Conservation (phyloP, 2,888 invertebrate genomes). For the Xanthorhoe spadicearia region DNA sequence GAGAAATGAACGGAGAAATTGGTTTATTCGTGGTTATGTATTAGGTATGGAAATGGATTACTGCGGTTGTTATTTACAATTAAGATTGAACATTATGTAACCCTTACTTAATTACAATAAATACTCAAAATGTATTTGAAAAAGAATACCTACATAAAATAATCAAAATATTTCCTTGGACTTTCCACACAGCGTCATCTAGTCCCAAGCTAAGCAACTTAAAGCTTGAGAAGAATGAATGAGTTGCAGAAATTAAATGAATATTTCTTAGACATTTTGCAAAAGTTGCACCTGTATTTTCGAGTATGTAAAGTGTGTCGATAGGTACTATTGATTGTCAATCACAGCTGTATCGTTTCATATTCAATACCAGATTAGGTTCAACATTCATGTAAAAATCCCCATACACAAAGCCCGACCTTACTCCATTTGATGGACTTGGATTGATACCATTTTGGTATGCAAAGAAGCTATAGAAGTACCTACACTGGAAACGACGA, state of each 20-base stretch:
- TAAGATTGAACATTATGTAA: no score
- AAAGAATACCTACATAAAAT: no score
- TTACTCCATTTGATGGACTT: slow-evolving; percentile 30
- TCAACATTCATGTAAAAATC: slow-evolving; percentile 29
- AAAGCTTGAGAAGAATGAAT: neutral
- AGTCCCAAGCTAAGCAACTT: no score
- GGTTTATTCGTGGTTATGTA: slow-evolving; percentile 21
- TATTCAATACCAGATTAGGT: slow-evolving; percentile 46
- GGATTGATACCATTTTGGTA: slow-evolving; percentile 10
- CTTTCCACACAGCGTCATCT: no score
- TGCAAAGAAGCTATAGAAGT: neutral
- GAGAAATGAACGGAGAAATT: slow-evolving; percentile 27
- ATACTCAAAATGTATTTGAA: no score
- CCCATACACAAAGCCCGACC: slow-evolving; percentile 38
- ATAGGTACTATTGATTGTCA: neutral
- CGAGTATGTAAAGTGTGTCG: neutral
- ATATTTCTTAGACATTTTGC: neutral
- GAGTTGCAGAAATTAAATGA: neutral
- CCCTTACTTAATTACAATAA: no score
- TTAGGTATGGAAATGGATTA: slow-evolving; percentile 13
- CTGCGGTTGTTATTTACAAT: neutral
- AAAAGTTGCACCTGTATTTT: neutral
- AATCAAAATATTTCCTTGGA: no score
- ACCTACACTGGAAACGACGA: no score
- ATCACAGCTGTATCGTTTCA: slow-evolving; percentile 40